These are phyloP conservation scores for Pachycephala philippinensis DNA, from an alignment of 2,113 vertebrate species.

Conservation along the genomic window DNA sequence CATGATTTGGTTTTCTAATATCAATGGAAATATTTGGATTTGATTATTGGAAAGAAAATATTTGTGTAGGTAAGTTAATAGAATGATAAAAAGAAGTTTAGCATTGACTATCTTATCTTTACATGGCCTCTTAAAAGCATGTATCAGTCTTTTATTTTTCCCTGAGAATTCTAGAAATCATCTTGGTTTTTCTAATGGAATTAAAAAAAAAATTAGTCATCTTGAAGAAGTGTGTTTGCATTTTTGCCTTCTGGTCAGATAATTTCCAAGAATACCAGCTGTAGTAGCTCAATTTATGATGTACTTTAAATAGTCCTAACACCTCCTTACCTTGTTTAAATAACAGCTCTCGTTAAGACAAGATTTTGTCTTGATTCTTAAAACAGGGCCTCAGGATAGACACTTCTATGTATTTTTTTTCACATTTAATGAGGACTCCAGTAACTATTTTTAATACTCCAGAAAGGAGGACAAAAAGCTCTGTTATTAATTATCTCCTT, in stretches of 20 bases:
- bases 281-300: not conserved
- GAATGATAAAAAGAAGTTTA: not conserved
- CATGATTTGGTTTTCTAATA: not conserved
- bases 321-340: not conserved
- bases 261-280: not conserved
- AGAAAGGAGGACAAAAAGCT: not conserved
- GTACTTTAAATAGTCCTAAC: not conserved
- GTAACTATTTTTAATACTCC: not conserved
- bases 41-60: not conserved
- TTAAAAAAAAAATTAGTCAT: not conserved
- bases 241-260: not conserved
- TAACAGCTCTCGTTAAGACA: not conserved
- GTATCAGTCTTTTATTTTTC: fast-evolving
- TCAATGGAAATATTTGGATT: not conserved
- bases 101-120: not conserved
- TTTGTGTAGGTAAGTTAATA: not conserved
- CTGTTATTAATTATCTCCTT: not conserved
- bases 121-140: not conserved
- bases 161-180: not conserved
- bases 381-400: not conserved
- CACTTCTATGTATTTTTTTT: not conserved
- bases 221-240: not conserved
- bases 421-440: not conserved
- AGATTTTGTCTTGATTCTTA: not conserved
- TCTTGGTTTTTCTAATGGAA: not conserved